Evolutionary conservation across 2,797 vertebrate genomes (phyloP).

Genomic region (Arnoldichthys spilopterus): DNA sequence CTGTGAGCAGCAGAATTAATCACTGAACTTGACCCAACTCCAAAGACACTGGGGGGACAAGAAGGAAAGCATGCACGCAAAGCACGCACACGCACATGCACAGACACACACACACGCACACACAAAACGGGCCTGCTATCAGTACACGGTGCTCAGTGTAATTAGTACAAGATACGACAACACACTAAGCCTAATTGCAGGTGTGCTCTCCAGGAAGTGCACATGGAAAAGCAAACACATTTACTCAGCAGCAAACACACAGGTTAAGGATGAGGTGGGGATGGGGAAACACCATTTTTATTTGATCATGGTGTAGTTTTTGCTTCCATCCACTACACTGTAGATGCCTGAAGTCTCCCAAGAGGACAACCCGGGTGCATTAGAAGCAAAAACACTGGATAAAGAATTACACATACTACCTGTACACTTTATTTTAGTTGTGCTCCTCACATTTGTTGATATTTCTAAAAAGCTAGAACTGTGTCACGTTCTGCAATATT

Average conservation of each 20-base stretch:
- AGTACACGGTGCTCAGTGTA: background rate
- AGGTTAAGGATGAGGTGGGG: background rate
- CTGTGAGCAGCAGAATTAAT: conserved; percentile 45
- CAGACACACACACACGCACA: conserved; percentile 16
- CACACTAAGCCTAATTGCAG: conserved; percentile 30
- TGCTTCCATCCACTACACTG: background rate
- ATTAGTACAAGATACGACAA: conserved; percentile 16
- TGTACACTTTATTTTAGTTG: too few species aligned
- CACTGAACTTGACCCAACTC: conserved; percentile 25
- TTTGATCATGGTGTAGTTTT: background rate
- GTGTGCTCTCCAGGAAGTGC: conserved; percentile 17
- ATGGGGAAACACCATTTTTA: background rate
- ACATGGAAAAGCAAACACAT: background rate
- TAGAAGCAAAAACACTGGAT: background rate
- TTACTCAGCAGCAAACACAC: conserved; percentile 10
- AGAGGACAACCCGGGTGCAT: too few species aligned
- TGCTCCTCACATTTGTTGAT: too few species aligned
- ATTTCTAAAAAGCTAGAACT: too few species aligned
- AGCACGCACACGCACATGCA: background rate
- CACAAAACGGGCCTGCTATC: background rate
- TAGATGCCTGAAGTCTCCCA: background rate
- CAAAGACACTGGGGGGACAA: conserved; percentile 3
- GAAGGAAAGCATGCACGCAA: background rate
- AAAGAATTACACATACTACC: too few species aligned
- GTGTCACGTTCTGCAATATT: too few species aligned